Evolutionary conservation across 2,113 vertebrate genomes (phyloP).

Genomic region (Anas platyrhynchos): DNA sequence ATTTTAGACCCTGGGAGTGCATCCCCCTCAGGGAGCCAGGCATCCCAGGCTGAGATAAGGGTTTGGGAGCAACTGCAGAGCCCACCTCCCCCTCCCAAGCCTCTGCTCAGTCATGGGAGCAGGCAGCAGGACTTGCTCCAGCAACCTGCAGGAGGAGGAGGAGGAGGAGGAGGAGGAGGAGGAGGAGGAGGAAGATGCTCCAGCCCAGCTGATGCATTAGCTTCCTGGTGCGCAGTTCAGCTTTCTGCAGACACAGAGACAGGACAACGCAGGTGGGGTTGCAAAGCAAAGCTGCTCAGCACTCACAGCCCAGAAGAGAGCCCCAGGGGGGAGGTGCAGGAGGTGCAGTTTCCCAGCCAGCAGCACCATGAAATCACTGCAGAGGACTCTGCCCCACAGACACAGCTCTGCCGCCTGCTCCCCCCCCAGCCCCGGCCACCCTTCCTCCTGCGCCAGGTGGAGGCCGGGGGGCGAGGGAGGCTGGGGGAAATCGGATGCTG

Average conservation of each 20-base stretch:
- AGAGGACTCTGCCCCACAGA: rapidly evolving
- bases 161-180: slow-evolving; percentile 23
- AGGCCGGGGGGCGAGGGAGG: background rate
- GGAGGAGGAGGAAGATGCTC: background rate
- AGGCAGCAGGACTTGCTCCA: background rate
- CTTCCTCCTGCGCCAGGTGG: slow-evolving; percentile 57
- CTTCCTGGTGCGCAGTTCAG: slow-evolving; percentile 7
- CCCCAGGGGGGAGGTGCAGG: background rate
- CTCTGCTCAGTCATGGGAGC: background rate
- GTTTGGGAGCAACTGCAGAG: background rate
- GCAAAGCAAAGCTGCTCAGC: background rate
- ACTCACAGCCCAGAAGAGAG: background rate
- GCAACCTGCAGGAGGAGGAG: background rate
- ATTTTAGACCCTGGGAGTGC: background rate
- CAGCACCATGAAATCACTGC: rapidly evolving
- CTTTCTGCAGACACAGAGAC: background rate
- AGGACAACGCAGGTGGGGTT: background rate
- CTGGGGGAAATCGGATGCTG: slow-evolving; percentile 22
- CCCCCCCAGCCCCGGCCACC: background rate
- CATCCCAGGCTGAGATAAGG: background rate
- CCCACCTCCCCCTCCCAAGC: background rate
- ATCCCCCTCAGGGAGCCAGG: background rate
- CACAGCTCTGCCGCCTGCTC: background rate
- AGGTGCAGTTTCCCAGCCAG: background rate
- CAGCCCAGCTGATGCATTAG: background rate